Conservation (phyloP, 2,888 invertebrate species). For the Ariolimax columbianus region DNA sequence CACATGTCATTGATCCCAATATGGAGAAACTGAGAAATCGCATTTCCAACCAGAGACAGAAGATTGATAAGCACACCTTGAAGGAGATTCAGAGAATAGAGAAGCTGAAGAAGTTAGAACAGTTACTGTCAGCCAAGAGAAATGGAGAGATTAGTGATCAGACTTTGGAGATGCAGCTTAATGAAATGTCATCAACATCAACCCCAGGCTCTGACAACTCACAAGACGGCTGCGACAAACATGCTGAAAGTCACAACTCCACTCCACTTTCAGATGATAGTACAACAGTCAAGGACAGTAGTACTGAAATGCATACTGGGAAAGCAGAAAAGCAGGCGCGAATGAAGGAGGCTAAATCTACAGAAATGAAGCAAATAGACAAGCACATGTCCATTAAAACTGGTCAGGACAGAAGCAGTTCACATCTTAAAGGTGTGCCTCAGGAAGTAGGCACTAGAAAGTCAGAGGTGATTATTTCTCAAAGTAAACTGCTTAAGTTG, state of each 20-base stretch:
- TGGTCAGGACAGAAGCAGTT: slow-evolving; percentile 16
- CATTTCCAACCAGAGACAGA: slow-evolving; percentile 71
- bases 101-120: slow-evolving; percentile 70
- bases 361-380: slow-evolving; percentile 1
- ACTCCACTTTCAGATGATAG: slow-evolving; percentile 60
- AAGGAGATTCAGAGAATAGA: slow-evolving; percentile 69
- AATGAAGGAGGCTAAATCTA: slow-evolving; percentile 16
- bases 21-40: slow-evolving; percentile 72
- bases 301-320: slow-evolving; percentile 58
- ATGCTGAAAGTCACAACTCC: slow-evolving; percentile 55
- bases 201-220: slow-evolving; percentile 59
- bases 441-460: not conserved
- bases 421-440: not conserved
- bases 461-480: not conserved
- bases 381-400: not conserved
- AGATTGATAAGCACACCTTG: slow-evolving; percentile 68
- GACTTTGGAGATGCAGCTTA: slow-evolving; percentile 62
- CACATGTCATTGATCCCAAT: slow-evolving; percentile 71
- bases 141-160: slow-evolving; percentile 65
- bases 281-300: slow-evolving; percentile 71
- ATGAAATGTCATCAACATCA: slow-evolving; percentile 68
- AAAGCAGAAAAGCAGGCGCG: slow-evolving; percentile 38
- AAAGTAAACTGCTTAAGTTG: slow-evolving; percentile 32
- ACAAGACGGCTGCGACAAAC: slow-evolving; percentile 56
- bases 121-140: slow-evolving; percentile 66